phyloP scores from a whole-genome alignment of 2,113 vertebrate genomes.

The Mustela lutreola region DNA sequence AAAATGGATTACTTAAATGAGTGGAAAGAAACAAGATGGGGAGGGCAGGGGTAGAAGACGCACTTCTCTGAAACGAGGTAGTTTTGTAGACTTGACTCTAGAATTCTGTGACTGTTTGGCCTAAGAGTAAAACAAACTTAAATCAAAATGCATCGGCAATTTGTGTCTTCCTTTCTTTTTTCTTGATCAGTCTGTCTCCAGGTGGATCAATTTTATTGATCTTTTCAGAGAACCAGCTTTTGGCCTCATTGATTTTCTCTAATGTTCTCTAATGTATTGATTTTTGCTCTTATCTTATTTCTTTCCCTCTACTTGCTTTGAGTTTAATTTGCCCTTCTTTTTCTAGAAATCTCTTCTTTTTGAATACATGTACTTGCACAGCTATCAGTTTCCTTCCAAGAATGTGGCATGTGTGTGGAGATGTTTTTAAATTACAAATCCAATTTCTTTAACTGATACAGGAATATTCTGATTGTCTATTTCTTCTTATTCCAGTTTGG shows the following conservation, averaged over 20 bases:
- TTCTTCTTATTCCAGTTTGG: background rate
- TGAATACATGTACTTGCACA: background rate
- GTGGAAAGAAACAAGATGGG: background rate
- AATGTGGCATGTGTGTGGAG: background rate
- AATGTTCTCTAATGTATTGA: slow-evolving; percentile 70
- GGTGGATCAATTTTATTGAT: slow-evolving; percentile 69
- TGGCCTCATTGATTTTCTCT: slow-evolving; percentile 66
- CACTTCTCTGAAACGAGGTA: background rate
- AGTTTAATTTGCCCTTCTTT: slow-evolving; percentile 62
- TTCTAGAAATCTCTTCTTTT: slow-evolving; percentile 50
- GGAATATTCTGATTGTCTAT: background rate
- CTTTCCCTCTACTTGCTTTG: slow-evolving; percentile 1
- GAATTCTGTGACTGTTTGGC: background rate
- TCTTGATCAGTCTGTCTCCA: slow-evolving; percentile 50
- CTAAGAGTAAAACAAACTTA: slow-evolving; percentile 28
- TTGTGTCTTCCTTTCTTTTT: slow-evolving; percentile 41
- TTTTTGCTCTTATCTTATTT: slow-evolving; percentile 41
- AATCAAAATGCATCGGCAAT: background rate
- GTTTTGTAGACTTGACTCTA: slow-evolving; percentile 1
- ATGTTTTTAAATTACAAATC: slow-evolving; percentile 1
- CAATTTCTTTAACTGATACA: background rate
- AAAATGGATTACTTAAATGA: background rate
- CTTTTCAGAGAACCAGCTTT: slow-evolving; percentile 60
- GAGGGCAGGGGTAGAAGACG: too few relatives aligned
- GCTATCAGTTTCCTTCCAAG: background rate